Conservation (phyloP, 2,797 vertebrate genomes). For the Setipinna tenuifilis region DNA sequence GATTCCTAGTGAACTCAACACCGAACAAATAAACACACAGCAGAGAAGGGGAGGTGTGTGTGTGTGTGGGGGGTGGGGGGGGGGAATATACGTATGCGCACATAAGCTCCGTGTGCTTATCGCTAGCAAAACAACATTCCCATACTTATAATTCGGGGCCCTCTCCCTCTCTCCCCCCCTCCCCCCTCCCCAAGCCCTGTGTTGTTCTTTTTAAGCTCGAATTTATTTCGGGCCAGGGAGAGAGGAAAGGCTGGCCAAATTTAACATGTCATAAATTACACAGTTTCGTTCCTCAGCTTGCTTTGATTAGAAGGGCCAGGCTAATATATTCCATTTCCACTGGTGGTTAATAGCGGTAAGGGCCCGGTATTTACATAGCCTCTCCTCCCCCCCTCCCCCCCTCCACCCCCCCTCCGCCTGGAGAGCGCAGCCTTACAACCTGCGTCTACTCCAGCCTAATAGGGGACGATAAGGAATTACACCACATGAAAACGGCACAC, state of each 20-base stretch:
- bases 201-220: slow-evolving; percentile 58
- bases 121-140: slow-evolving; percentile 63
- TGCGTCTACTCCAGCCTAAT: slow-evolving; percentile 52
- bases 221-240: slow-evolving; percentile 59
- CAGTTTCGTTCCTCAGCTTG: slow-evolving; percentile 60
- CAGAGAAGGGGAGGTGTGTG: slow-evolving; percentile 25
- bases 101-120: slow-evolving; percentile 54
- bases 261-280: slow-evolving; percentile 69
- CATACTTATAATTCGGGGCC: slow-evolving; percentile 56
- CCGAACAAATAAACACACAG: slow-evolving; percentile 66
- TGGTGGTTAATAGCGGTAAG: slow-evolving; percentile 50
- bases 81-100: slow-evolving; percentile 49
- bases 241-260: slow-evolving; percentile 48
- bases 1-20: slow-evolving; percentile 51
- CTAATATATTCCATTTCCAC: slow-evolving; percentile 56
- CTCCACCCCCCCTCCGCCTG: slow-evolving; percentile 40
- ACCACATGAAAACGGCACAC: slow-evolving; percentile 52
- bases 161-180: not conserved
- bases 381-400: slow-evolving; percentile 30
- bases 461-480: slow-evolving; percentile 56
- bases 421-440: slow-evolving; percentile 39
- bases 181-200: slow-evolving; percentile 12
- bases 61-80: no score
- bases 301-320: slow-evolving; percentile 64
- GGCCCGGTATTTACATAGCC: slow-evolving; percentile 48